A percentile compares a stretch with the other conserved stretches of the same genome.
phyloP scores from a whole-genome alignment of 2,888 invertebrate genomes.

The Ornithoptera priamus region DNA sequence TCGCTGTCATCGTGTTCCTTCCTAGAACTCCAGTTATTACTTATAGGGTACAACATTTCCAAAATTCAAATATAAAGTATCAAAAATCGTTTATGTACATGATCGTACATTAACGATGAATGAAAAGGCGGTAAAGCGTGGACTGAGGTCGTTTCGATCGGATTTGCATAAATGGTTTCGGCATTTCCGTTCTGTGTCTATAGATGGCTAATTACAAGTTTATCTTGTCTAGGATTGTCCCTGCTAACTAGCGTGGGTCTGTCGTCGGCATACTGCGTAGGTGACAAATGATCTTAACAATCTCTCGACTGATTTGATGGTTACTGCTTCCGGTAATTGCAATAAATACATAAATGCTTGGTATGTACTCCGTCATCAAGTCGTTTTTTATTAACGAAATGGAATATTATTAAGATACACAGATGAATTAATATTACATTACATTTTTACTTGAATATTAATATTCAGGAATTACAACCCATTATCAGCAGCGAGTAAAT shows the following conservation, averaged over 20 bases:
- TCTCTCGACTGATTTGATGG: conserved; percentile 13
- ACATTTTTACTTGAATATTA: too few species aligned
- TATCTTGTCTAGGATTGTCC: conserved; percentile 60
- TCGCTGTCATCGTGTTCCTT: background rate
- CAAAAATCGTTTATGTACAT: conserved; percentile 40
- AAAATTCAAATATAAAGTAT: background rate
- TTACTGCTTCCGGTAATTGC: conserved; percentile 15
- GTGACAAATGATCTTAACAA: conserved; percentile 13
- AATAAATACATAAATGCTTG: background rate
- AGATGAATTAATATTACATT: too few species aligned
- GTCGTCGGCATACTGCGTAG: conserved; percentile 9
- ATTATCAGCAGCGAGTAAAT: too few species aligned
- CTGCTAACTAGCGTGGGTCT: conserved; percentile 38
- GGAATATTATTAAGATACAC: too few species aligned
- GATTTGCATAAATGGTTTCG: conserved; percentile 71
- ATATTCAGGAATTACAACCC: too few species aligned
- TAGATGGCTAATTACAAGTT: conserved; percentile 52
- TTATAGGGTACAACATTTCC: background rate
- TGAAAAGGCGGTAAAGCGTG: conserved; percentile 60
- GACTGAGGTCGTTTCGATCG: conserved; percentile 56
- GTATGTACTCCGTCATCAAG: background rate
- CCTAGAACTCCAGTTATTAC: background rate
- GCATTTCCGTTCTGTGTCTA: conserved; percentile 65
- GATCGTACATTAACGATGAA: conserved; percentile 67
- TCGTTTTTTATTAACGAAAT: too few species aligned